These are phyloP conservation scores for Amiota communis DNA, from an alignment of 2,888 invertebrate species.

Conservation along the genomic window DNA sequence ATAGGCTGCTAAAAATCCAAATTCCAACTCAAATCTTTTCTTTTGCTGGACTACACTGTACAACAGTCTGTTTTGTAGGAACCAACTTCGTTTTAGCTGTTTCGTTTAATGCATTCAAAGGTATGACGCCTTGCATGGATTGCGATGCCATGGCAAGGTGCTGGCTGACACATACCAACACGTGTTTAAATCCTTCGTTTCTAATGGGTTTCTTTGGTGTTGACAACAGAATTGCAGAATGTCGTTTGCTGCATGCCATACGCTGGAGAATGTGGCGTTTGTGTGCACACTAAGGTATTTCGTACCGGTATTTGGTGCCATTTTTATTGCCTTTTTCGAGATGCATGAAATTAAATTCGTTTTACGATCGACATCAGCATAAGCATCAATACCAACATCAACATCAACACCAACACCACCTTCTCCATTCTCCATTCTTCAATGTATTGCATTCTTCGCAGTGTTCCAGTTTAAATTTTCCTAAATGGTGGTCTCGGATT, in stretches of 20 bases:
- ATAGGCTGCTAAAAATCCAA: too few species aligned
- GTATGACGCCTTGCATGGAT: conserved; percentile 45
- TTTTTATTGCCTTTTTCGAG: conserved; percentile 64
- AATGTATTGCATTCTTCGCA: not conserved
- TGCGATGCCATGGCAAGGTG: not conserved
- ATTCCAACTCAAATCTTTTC: too few species aligned
- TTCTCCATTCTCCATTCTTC: too few species aligned
- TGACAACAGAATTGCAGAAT: not conserved
- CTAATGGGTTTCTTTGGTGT: conserved; percentile 26
- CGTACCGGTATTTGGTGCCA: conserved; percentile 51
- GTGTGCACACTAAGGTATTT: conserved; percentile 38
- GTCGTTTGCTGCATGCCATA: conserved; percentile 27
- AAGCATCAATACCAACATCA: not conserved
- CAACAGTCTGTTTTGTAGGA: too few species aligned
- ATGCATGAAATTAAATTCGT: conserved; percentile 61
- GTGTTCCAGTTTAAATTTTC: not conserved
- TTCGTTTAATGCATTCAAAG: too few species aligned
- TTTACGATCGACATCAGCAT: conserved; percentile 56
- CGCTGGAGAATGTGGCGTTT: conserved; percentile 11
- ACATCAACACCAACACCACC: not conserved
- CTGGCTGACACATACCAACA: conserved; percentile 36
- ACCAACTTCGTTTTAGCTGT: too few species aligned
- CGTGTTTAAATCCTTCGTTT: conserved; percentile 42
- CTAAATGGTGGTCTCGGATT: not conserved
- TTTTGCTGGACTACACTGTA: too few species aligned